phyloP scores from a whole-genome alignment of 2,113 vertebrate genomes.

The Oenanthe oenanthe region DNA sequence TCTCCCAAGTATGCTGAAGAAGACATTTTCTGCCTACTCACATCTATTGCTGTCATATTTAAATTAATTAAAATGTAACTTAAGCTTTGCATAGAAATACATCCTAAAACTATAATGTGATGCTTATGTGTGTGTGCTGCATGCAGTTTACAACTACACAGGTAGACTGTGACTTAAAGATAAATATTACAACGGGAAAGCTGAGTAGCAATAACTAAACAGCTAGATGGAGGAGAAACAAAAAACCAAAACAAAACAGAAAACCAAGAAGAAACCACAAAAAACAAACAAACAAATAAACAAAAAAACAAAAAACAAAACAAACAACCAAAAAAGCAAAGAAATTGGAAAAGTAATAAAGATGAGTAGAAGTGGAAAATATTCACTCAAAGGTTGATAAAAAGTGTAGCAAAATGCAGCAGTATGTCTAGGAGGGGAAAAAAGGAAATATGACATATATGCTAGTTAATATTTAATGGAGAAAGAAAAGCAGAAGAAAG shows the following conservation, averaged over 20 bases:
- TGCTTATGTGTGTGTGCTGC: neutral
- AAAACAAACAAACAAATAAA: neutral
- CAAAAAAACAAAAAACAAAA: too few species aligned
- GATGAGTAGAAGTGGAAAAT: neutral
- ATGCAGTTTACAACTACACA: neutral
- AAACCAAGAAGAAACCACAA: neutral
- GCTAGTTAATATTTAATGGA: neutral
- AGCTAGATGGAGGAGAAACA: neutral
- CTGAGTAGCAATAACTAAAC: neutral
- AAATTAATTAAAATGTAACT: neutral
- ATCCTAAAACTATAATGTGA: neutral
- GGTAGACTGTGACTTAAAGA: neutral
- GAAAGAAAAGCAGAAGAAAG: neutral
- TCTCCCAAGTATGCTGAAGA: neutral
- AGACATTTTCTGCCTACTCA: neutral
- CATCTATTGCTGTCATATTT: neutral
- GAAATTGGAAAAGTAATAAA: neutral
- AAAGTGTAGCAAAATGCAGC: neutral
- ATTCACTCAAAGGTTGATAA: neutral
- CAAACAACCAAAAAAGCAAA: neutral
- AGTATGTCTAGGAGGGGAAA: neutral
- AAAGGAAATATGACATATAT: neutral
- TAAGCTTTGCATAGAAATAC: neutral
- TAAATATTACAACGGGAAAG: neutral
- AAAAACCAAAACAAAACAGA: neutral